Evolutionary conservation across 2,888 invertebrate genomes (phyloP), one percentile per base, ranked within the genome.

Genomic region (Cheilosia variabilis): DNA sequence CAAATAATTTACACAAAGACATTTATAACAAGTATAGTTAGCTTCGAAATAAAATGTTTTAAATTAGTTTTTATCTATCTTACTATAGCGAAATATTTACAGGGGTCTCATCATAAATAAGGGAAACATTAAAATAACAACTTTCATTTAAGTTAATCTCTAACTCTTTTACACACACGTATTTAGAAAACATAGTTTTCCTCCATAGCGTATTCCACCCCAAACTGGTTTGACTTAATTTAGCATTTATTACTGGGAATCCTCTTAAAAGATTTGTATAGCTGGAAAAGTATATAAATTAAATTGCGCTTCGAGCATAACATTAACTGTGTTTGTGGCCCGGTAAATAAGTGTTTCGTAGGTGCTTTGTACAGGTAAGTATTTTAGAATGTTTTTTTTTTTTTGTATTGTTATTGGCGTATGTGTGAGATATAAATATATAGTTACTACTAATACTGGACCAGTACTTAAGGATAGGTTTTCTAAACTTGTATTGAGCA

Each of bases 391-490:
- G 52, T 66, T 7, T 53, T 45, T 69, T 58, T 71, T 7, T 53
- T 45, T 75, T 73, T 50, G 22, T 69, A 27, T 66, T 66, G 10
- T 66, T 55, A 10, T 53, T 50, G 43, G 52, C 47, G 43, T 45
- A 63, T 63, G 63, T 22, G 34, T 53, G 53, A 55, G 37, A 27
- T 69, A 71, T 78, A 55, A 63, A 66, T 52, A 76, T 66, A 65
- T 71, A 81, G 52, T 77, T 52, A 13, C 52, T 83, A 76, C 75
- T 84, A 84, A 84, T 84, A 84, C 84, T 84, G 84, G 80, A 84
- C 84, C 79, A 84, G 73, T 80, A 71, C 80, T 80, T 84, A 84
- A 75, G 31, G 22, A 71, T 80, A 84, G 19, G 17, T 13, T 50
- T 41, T 4, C 65, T 68, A 37, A 60, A 53, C 13, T 41, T 22